phyloP scores from a whole-genome alignment of 2,113 vertebrate species.

The Calcarius ornatus region DNA sequence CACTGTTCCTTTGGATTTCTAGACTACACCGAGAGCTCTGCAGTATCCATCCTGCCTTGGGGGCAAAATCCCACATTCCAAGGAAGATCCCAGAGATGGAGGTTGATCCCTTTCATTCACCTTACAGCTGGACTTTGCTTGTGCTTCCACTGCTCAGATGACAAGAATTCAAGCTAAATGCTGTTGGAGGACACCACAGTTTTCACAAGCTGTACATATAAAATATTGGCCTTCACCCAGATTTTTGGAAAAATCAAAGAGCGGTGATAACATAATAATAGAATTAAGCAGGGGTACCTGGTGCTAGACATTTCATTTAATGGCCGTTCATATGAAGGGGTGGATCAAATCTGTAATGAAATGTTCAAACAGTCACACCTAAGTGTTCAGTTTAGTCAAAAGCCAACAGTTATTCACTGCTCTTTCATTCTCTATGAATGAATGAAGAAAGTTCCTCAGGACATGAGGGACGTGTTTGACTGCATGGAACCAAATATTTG shows the following conservation, averaged over 20 bases:
- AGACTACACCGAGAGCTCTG: background rate
- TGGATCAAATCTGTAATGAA: background rate
- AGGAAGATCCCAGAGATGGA: background rate
- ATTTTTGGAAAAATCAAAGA: background rate
- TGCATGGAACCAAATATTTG: background rate
- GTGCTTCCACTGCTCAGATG: background rate
- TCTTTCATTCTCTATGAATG: background rate
- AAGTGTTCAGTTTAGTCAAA: background rate
- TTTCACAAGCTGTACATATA: background rate
- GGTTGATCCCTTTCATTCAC: background rate
- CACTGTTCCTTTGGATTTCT: background rate
- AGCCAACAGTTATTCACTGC: background rate
- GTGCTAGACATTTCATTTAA: background rate
- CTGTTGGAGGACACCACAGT: background rate
- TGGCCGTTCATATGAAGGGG: background rate
- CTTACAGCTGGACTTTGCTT: background rate
- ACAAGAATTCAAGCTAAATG: background rate
- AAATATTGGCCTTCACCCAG: background rate
- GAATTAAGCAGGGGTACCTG: background rate
- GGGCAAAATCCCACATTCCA: background rate
- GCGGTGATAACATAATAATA: background rate
- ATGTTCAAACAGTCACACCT: background rate
- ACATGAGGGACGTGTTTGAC: background rate
- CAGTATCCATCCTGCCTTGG: background rate
- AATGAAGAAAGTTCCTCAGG: background rate